These are phyloP conservation scores for Talpa occidentalis DNA, from an alignment of 2,113 vertebrate genomes.

Conservation along the genomic window DNA sequence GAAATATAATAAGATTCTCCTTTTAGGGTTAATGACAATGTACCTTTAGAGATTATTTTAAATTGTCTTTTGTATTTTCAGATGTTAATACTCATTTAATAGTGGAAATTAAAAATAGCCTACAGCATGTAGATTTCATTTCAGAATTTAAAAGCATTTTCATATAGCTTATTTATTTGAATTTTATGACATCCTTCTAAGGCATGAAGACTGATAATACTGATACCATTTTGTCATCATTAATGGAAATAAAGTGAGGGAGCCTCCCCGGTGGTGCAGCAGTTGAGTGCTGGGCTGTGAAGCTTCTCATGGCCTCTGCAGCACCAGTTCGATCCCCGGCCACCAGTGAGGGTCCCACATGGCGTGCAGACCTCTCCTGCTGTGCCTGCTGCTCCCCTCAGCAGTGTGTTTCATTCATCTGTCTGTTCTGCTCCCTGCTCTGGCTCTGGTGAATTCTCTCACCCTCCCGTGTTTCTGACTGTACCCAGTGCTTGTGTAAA, in stretches of 20 bases:
- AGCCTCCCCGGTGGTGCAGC: too few relatives aligned
- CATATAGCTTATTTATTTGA: constrained; percentile 14
- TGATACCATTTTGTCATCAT: not conserved
- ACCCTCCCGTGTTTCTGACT: too few relatives aligned
- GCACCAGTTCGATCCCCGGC: too few relatives aligned
- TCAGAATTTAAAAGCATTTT: constrained; percentile 16
- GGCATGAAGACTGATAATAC: not conserved
- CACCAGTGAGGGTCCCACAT: too few relatives aligned
- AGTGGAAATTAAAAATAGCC: not conserved
- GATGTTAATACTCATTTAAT: constrained; percentile 21
- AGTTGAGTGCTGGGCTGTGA: too few relatives aligned
- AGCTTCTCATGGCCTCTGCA: too few relatives aligned
- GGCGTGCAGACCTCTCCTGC: too few relatives aligned
- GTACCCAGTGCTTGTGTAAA: too few relatives aligned
- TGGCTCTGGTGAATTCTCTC: too few relatives aligned
- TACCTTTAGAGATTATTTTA: constrained; percentile 14
- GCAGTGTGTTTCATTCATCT: too few relatives aligned
- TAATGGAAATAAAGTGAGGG: not conserved
- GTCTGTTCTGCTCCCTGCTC: too few relatives aligned
- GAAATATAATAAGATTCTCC: not conserved
- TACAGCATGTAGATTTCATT: not conserved
- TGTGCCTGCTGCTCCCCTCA: too few relatives aligned
- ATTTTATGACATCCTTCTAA: constrained; percentile 12
- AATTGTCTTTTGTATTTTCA: constrained; percentile 24
- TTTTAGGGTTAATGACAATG: not conserved